These are phyloP conservation scores for Dusona sp. DNA, from an alignment of 2,888 invertebrate genomes.

Conservation along the genomic window DNA sequence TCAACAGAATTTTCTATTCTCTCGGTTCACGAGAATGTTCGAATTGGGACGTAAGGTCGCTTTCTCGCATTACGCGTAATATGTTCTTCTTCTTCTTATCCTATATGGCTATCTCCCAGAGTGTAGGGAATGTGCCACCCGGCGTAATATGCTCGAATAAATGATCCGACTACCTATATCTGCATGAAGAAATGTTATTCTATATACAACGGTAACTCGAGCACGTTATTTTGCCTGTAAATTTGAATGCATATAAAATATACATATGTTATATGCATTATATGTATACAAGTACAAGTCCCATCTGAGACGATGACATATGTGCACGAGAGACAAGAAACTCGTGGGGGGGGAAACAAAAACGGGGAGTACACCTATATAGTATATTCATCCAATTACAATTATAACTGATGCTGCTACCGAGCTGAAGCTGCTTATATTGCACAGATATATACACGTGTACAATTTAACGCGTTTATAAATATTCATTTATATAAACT, in stretches of 20 bases:
- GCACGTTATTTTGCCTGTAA: constrained; percentile 50
- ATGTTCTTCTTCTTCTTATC: no score
- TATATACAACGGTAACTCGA: constrained; percentile 57
- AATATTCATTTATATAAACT: not conserved
- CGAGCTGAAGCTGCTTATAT: constrained; percentile 10
- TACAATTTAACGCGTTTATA: not conserved
- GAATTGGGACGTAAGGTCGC: not conserved
- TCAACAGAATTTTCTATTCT: not conserved
- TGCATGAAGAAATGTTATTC: constrained; percentile 52
- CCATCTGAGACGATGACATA: not conserved
- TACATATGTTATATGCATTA: constrained; percentile 9
- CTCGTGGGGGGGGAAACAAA: not conserved
- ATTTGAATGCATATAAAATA: constrained; percentile 29
- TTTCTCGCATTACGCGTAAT: constrained; percentile 15
- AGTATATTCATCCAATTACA: constrained; percentile 52
- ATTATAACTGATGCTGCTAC: constrained; percentile 33
- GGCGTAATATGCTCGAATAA: constrained; percentile 4
- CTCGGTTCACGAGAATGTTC: not conserved
- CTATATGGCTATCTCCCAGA: no score
- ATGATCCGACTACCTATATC: constrained; percentile 1
- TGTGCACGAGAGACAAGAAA: constrained; percentile 25
- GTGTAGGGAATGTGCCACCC: no score
- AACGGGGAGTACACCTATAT: not conserved
- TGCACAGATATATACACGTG: constrained; percentile 37
- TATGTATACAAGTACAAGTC: not conserved